phyloP scores from a whole-genome alignment of 2,888 invertebrate species.

The Caenorhabditis imperialis region DNA sequence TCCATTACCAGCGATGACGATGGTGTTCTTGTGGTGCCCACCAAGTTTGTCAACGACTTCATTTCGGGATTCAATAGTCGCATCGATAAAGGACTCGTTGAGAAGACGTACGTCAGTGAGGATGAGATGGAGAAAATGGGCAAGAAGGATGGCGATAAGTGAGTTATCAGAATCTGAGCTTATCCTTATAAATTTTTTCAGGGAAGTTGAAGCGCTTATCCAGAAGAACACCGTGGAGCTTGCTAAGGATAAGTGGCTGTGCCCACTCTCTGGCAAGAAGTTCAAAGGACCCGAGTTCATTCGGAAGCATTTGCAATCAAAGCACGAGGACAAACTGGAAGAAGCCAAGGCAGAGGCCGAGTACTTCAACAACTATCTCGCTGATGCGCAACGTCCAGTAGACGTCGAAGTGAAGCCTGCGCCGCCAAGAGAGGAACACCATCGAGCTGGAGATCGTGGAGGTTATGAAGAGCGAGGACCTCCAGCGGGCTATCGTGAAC shows the following conservation, averaged over 20 bases:
- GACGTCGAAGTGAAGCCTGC: conserved; percentile 83
- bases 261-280: conserved; percentile 97
- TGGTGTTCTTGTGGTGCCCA: conserved; percentile 65
- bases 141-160: conserved; percentile 85
- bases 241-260: conserved; percentile 98
- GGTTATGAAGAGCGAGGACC: conserved; percentile 42
- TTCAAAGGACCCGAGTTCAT: conserved; percentile 99
- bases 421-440: conserved; percentile 24
- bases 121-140: conserved; percentile 89
- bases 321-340: conserved; percentile 95
- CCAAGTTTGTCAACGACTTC: conserved; percentile 78
- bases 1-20: conserved; percentile 81
- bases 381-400: conserved; percentile 94
- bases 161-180: too few species aligned
- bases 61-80: conserved; percentile 87
- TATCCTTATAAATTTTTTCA: too few species aligned
- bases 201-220: conserved; percentile 93
- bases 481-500: conserved; percentile 23
- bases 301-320: conserved; percentile 96
- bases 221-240: conserved; percentile 95
- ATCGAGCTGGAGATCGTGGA: conserved; percentile 39
- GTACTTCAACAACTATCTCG: conserved; percentile 95
- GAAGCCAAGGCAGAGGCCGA: conserved; percentile 95
- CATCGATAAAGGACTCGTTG: conserved; percentile 84
- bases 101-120: conserved; percentile 84